A percentile compares a stretch with the other conserved stretches of the same genome.
Conservation (phyloP, 1,140 invertebrate species). For the Ips typographus region DNA sequence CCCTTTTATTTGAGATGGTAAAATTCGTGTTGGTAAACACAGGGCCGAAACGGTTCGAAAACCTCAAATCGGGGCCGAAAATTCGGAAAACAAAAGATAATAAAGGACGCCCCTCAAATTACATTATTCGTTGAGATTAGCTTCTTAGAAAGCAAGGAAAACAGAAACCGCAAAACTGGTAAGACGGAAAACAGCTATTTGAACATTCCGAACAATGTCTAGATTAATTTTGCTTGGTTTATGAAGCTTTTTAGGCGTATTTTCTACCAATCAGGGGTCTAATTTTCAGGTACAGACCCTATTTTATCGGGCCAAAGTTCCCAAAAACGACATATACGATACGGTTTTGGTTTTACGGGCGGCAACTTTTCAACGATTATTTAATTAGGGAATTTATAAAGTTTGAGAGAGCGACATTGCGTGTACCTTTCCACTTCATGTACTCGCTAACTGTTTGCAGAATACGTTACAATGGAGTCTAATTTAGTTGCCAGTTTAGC, state of each 20-base stretch:
- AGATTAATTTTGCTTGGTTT: constrained; percentile 18
- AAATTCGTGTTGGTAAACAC: no score
- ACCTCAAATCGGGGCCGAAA: constrained; percentile 6
- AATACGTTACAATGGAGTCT: constrained; percentile 2
- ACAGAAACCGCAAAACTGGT: constrained; percentile 10
- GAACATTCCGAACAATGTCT: constrained; percentile 18
- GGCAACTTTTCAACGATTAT: constrained; percentile 17
- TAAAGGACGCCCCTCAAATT: constrained; percentile 15
- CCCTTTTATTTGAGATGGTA: no score
- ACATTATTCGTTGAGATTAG: constrained; percentile 21
- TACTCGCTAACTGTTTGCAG: neutral
- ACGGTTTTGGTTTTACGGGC: constrained; percentile 12
- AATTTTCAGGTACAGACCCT: neutral
- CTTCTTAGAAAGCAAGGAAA: constrained; percentile 11
- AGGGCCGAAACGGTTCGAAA: neutral
- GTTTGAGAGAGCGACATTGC: constrained; percentile 15
- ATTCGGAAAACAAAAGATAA: constrained; percentile 19
- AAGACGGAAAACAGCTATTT: constrained; percentile 8
- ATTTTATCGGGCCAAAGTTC: neutral
- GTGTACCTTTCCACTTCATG: constrained; percentile 12
- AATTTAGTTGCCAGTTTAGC: neutral
- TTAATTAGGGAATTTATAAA: constrained; percentile 21
- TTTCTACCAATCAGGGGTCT: neutral
- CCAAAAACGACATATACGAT: neutral
- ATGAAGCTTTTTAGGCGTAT: constrained; percentile 6